Evolutionary conservation across 2,888 invertebrate genomes (phyloP), one percentile per base, ranked within the genome.

Genomic region (Tetranychus piercei): DNA sequence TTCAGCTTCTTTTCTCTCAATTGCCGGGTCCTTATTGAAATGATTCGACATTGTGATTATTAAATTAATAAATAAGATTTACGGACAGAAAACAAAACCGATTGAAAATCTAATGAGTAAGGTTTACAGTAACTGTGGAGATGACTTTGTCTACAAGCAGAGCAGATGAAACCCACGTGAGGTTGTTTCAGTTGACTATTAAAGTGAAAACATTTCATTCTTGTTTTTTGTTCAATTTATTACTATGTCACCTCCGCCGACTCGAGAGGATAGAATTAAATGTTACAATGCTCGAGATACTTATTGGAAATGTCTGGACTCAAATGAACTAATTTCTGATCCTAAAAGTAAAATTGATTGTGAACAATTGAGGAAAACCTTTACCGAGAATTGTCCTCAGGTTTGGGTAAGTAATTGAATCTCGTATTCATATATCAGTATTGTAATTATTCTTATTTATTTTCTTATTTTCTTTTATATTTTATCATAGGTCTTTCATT

Each of bases 281-380:
- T 69, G 69, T 69, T 69, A 23, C 5, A 69, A n/a, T 23, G 69
- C 69, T 23, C 9, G 23, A 69, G 69, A 69, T n/a, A 69, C 1
- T 23, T 69, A 69, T n/a, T 69, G 69, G 69, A 20, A 23, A 9
- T 69, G 69, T 69, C 11, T 18, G 22, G 69, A 69, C n/a, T 69
- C 69, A 2, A 20, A 69, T 23, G 55, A 55, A 1, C 15, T 55
- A 15, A 55, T 55, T 55, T 9, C 9, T 55, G 69, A 69, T 23
- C 34, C 69, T 11, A 69, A 69, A 18, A 23, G 9, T 9, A 55
- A 55, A 55, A 55, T 55, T 55, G 15, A 55, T 55, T 69, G 69
- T 69, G 22, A 69, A 2, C 15, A 69, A 18, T 23, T 23, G 69
- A 20, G 69, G n/a, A 69, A 23, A 69, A 69, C n/a, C 9, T 69